A percentile compares a stretch with the other conserved stretches of the same genome.
Conservation (phyloP, 2,888 invertebrate genomes). For the Melieria omissa region DNA sequence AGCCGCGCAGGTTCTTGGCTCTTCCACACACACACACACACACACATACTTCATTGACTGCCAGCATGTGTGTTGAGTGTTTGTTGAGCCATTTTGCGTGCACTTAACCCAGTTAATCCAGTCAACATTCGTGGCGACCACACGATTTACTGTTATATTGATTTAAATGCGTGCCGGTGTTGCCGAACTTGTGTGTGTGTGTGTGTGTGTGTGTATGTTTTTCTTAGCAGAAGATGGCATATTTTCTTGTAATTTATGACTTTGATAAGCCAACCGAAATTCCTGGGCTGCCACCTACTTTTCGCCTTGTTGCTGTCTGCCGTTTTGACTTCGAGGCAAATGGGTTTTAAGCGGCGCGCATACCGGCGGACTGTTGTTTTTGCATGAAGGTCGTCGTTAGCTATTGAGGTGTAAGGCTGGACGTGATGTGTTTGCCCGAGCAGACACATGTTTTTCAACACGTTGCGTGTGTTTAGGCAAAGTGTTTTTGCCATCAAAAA, state of each 20-base stretch:
- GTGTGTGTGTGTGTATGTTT: not conserved
- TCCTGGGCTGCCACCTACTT: not conserved
- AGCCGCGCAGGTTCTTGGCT: not conserved
- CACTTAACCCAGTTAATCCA: slow-evolving; percentile 41
- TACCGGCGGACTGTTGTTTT: not conserved
- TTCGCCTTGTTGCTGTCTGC: not conserved
- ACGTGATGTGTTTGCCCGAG: not conserved
- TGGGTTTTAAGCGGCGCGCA: not conserved
- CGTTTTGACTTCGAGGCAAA: not conserved
- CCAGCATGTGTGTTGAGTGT: not conserved
- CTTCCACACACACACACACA: not conserved
- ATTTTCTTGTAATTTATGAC: slow-evolving; percentile 19
- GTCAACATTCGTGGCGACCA: slow-evolving; percentile 13
- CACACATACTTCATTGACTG: not conserved
- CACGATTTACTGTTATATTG: slow-evolving; percentile 53
- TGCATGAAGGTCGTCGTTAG: not conserved
- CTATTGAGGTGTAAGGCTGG: not conserved
- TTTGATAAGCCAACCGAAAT: slow-evolving; percentile 24
- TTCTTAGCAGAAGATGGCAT: not conserved
- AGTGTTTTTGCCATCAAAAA: no score
- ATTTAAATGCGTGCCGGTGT: slow-evolving; percentile 52
- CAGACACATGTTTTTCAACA: not conserved
- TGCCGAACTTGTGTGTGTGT: not conserved
- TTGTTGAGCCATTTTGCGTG: slow-evolving; percentile 5
- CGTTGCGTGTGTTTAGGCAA: no score